phyloP scores from a whole-genome alignment of 2,113 vertebrate species.

The Seriola rivoliana region DNA sequence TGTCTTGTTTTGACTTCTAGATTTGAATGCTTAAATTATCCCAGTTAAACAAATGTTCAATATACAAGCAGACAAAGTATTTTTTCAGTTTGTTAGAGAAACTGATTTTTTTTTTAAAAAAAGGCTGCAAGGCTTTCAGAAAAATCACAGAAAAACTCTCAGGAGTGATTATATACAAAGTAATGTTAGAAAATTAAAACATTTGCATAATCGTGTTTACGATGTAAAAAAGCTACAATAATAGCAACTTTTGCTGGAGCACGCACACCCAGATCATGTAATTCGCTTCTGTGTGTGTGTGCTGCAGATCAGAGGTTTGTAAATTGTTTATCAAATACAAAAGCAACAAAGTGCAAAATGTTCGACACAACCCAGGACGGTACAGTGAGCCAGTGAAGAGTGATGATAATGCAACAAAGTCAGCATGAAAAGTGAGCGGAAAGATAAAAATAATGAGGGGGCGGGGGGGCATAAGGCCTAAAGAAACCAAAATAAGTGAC shows the following conservation, averaged over 20 bases:
- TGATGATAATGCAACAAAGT: slow-evolving; percentile 51
- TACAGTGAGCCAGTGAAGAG: slow-evolving; percentile 43
- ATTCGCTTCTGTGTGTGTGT: slow-evolving; percentile 48
- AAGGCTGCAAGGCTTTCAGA: slow-evolving; percentile 24
- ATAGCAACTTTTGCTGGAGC: slow-evolving; percentile 40
- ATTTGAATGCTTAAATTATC: not conserved
- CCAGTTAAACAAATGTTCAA: not conserved
- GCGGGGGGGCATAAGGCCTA: not conserved
- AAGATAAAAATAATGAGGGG: slow-evolving; percentile 19
- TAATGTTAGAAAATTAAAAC: slow-evolving; percentile 24
- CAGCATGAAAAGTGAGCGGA: slow-evolving; percentile 42
- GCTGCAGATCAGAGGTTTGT: slow-evolving; percentile 48
- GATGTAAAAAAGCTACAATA: slow-evolving; percentile 36
- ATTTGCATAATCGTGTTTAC: slow-evolving; percentile 65
- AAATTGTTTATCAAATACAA: slow-evolving; percentile 64
- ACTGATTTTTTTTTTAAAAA: not conserved
- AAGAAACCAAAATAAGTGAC: slow-evolving; percentile 61
- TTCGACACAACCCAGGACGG: slow-evolving; percentile 30
- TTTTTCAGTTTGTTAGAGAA: not conserved
- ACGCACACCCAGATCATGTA: slow-evolving; percentile 27
- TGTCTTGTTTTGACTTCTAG: not conserved
- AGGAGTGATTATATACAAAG: not conserved
- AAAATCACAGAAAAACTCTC: slow-evolving; percentile 6
- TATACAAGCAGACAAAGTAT: not conserved
- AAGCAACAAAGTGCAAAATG: slow-evolving; percentile 41